Percentiles rank a stretch among this genome's conserved stretches.
Conservation (phyloP, 2,797 vertebrate species). For the Coendou prehensilis region DNA sequence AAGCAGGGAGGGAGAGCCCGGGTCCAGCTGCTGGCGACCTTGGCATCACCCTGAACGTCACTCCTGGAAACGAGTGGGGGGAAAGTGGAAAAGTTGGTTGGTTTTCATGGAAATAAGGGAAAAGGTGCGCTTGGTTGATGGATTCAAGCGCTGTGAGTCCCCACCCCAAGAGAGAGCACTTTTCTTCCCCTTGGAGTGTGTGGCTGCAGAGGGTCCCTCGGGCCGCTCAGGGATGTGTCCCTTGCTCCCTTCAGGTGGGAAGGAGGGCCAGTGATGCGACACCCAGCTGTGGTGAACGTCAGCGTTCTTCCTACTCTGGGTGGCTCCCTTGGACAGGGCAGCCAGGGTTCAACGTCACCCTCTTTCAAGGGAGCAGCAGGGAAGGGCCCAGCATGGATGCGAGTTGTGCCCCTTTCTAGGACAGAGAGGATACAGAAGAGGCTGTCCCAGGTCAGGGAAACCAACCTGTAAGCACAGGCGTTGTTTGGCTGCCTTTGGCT, state of each 20-base stretch:
- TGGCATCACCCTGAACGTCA: neutral
- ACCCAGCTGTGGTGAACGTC: neutral
- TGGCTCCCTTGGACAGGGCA: neutral
- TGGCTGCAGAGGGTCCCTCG: neutral
- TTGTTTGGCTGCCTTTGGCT: slow-evolving; percentile 19
- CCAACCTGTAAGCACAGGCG: neutral
- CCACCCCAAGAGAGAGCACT: neutral
- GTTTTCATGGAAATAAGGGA: neutral
- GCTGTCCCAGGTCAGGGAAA: neutral
- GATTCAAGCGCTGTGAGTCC: neutral
- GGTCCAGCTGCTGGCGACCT: neutral
- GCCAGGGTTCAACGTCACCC: neutral
- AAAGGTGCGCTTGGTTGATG: neutral
- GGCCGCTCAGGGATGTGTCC: neutral
- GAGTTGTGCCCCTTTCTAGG: neutral
- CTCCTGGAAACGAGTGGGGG: neutral
- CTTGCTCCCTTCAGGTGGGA: neutral
- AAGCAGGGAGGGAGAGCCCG: neutral
- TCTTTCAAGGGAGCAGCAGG: neutral
- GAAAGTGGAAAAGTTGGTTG: neutral
- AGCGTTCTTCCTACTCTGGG: neutral
- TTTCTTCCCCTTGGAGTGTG: neutral
- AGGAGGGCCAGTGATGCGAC: neutral
- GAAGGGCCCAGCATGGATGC: neutral
- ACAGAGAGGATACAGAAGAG: neutral